These are phyloP conservation scores for Aleiodes leptofemur DNA, from an alignment of 2,888 invertebrate species.

Conservation along the genomic window DNA sequence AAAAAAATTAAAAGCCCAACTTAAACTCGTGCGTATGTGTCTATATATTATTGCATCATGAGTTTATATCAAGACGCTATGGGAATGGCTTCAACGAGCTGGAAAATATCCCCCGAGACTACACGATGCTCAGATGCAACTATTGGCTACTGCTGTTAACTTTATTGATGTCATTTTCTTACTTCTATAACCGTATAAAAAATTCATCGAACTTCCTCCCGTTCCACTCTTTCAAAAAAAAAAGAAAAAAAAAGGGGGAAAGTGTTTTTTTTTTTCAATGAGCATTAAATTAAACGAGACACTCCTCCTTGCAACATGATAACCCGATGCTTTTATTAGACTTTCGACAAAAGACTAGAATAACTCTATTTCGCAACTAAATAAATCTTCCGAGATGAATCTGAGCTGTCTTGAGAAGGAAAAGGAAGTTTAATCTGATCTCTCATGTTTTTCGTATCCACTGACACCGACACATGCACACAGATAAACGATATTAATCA, in stretches of 20 bases:
- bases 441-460: conserved; percentile 13
- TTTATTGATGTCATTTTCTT: conserved; percentile 27
- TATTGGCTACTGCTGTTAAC: conserved; percentile 33
- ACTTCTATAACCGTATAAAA: not conserved
- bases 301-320: not conserved
- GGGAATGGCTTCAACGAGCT: conserved; percentile 43
- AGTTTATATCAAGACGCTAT: conserved; percentile 27
- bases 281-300: no score
- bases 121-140: conserved; percentile 22
- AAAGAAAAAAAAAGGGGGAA: not conserved
- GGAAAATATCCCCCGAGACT: conserved; percentile 47
- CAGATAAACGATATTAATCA: conserved; percentile 19
- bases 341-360: conserved; percentile 6
- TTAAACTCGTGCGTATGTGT: not conserved
- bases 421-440: conserved; percentile 8
- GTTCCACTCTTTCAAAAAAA: not conserved
- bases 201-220: not conserved
- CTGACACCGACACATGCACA: not conserved
- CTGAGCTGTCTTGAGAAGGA: not conserved
- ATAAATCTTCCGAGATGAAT: conserved; percentile 9
- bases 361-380: conserved; percentile 13
- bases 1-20: not conserved
- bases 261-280: not conserved
- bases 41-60: conserved; percentile 9
- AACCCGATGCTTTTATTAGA: not conserved